Conservation (phyloP, 35 echinoderm and acorn worm genomes). For the Diadema setosum region DNA sequence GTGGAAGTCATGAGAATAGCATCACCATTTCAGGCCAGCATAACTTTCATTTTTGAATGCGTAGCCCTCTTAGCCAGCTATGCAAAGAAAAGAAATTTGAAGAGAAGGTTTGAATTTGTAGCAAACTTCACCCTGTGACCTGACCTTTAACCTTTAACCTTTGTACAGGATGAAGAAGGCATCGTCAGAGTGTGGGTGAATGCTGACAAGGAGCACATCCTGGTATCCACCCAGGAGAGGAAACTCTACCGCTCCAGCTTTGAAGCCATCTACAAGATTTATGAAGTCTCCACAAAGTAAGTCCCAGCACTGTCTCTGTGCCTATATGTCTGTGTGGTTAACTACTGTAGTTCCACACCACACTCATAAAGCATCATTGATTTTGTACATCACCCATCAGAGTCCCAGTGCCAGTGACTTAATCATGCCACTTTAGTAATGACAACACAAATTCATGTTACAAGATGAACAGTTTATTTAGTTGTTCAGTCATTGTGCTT, state of each 20-base stretch:
- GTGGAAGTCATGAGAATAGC: background rate
- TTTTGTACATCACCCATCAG: too few relatives aligned
- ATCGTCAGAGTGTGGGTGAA: slow-evolving; percentile 39
- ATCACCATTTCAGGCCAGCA: background rate
- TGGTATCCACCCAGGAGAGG: background rate
- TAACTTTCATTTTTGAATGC: background rate
- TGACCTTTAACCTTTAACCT: background rate
- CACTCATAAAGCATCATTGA: too few relatives aligned
- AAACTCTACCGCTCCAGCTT: slow-evolving; percentile 34
- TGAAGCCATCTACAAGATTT: slow-evolving; percentile 50
- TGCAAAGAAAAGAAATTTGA: background rate
- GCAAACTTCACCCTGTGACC: too few relatives aligned
- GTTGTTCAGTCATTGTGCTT: too few relatives aligned
- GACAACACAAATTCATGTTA: too few relatives aligned
- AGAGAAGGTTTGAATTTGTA: background rate
- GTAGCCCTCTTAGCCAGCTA: background rate
- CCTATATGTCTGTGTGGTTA: too few relatives aligned
- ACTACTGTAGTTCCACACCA: too few relatives aligned
- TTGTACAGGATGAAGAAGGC: slow-evolving; percentile 19
- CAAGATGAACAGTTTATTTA: too few relatives aligned
- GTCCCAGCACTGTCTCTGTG: too few relatives aligned
- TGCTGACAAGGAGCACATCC: slow-evolving; percentile 7
- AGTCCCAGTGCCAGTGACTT: too few relatives aligned
- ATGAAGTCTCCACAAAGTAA: slow-evolving; percentile 25
- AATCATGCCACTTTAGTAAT: too few relatives aligned